Evolutionary conservation across 2,888 invertebrate genomes (phyloP).

Genomic region (Agrotis exclamationis): DNA sequence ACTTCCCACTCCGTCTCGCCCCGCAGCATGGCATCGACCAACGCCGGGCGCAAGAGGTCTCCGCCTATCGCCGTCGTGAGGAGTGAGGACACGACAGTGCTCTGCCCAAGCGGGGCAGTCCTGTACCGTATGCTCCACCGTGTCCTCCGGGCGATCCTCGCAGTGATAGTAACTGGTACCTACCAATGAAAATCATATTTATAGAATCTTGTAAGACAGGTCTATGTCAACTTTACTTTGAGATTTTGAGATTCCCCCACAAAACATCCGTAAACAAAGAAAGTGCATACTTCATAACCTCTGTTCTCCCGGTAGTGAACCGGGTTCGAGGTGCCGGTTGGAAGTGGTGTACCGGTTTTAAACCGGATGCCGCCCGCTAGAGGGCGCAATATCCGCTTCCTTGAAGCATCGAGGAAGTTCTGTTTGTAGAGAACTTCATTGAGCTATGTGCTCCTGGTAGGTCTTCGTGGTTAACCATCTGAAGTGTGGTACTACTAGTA

Average conservation of each 20-base stretch:
- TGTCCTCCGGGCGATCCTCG: too few species aligned
- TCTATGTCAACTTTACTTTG: background rate
- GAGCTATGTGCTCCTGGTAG: slow-evolving; percentile 57
- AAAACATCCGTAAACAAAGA: slow-evolving; percentile 49
- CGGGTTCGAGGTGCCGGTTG: slow-evolving; percentile 60
- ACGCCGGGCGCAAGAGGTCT: too few species aligned
- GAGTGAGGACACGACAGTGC: too few species aligned
- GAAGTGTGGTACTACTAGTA: background rate
- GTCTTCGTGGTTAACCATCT: background rate
- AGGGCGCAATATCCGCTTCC: slow-evolving; percentile 73
- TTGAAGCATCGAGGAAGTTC: slow-evolving; percentile 54
- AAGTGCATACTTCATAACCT: slow-evolving; percentile 39
- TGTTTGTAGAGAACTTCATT: slow-evolving; percentile 55
- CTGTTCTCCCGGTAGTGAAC: slow-evolving; percentile 45
- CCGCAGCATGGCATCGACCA: too few species aligned
- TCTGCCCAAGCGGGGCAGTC: too few species aligned
- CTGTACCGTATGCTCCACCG: too few species aligned
- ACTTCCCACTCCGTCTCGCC: too few species aligned
- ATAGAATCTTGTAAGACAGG: background rate
- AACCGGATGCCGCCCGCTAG: slow-evolving; percentile 64
- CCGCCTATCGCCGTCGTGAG: too few species aligned
- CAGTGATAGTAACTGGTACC: background rate
- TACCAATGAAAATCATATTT: background rate
- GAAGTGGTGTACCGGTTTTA: slow-evolving; percentile 64
- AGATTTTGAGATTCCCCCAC: background rate